Percentiles rank a stretch among this genome's conserved stretches.
phyloP scores from a whole-genome alignment of 1,140 invertebrate genomes.

The Nasonia vitripennis region DNA sequence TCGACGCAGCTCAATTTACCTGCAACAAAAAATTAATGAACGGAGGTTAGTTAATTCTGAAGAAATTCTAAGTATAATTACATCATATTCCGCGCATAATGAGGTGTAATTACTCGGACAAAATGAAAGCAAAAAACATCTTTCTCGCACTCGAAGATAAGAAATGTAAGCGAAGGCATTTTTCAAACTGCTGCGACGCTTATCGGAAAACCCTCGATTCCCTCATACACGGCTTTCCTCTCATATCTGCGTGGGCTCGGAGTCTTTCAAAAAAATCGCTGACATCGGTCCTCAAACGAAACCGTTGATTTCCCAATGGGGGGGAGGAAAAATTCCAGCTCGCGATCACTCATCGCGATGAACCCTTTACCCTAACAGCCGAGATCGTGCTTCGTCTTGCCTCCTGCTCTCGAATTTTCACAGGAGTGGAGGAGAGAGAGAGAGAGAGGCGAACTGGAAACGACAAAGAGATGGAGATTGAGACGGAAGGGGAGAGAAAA shows the following conservation, averaged over 20 bases:
- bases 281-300: conserved; percentile 23
- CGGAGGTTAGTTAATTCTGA: not conserved
- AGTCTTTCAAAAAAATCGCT: conserved; percentile 30
- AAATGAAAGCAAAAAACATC: not conserved
- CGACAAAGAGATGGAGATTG: conserved; percentile 38
- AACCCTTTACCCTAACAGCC: not conserved
- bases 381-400: not conserved
- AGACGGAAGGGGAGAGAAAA: not conserved
- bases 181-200: not conserved
- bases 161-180: not conserved
- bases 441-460: not conserved
- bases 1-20: conserved; percentile 52
- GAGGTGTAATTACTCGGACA: not conserved
- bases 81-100: not conserved
- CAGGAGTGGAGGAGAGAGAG: not conserved
- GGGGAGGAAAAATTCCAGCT: not conserved
- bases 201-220: not conserved
- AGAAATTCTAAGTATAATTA: not conserved
- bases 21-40: conserved; percentile 58
- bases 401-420: conserved; percentile 23
- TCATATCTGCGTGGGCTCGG: not conserved
- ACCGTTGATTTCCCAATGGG: conserved; percentile 45
- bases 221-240: not conserved
- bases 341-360: conserved; percentile 3
- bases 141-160: not conserved